Base-by-base conservation (phyloP, 2,888 invertebrate genomes). In the Limnephilus marmoratus region DNA sequence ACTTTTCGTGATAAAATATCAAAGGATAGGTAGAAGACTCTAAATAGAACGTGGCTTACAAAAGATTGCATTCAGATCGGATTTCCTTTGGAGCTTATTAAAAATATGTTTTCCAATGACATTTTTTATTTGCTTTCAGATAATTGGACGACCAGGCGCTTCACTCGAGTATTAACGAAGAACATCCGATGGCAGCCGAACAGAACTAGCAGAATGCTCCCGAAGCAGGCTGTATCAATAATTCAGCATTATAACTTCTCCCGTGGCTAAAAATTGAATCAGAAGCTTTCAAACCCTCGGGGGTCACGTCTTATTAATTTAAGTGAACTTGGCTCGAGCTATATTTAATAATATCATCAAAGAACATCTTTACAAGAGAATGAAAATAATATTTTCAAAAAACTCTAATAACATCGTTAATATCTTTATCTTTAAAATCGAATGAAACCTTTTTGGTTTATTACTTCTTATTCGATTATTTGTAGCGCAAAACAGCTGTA, bases 81-180 rank as follows among this genome's bases (percentile, higher is more conserved):
- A 37, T 5, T 83, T 83, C 37, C 37, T 24, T 83, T 34, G 83
- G 15, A 87, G 87, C 29, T 68, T 87, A 68, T 68, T 86, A 87
- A 53, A 45, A 45, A 53, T 53, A 18, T 29, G n/a, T 9, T 85
- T 45, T 41, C 24, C 24, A 45, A 15, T n/a, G n/a, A n/a, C 5
- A n/a, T 41, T 86, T 86, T 88, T 68, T 68, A 15, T 88, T 68
- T 88, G 68, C 34, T 88, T 88, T 53, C 88, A 88, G 88, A 88
- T 88, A 88, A 88, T 88, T 88, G 88, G 88, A 88, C 37, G 37
- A 68, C 53, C 68, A 2, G 68, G 53, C 53, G 68, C 88, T 68
- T n/a, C 29, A 68, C 53, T 18, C 86, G 53, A 88, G 31, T 31
- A 34, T 68, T 88, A 88, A 88, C 34, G 88, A 88, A 34, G 68